Evolutionary conservation across 1,140 invertebrate genomes (phyloP).

Genomic region (Caerostris extrusa): DNA sequence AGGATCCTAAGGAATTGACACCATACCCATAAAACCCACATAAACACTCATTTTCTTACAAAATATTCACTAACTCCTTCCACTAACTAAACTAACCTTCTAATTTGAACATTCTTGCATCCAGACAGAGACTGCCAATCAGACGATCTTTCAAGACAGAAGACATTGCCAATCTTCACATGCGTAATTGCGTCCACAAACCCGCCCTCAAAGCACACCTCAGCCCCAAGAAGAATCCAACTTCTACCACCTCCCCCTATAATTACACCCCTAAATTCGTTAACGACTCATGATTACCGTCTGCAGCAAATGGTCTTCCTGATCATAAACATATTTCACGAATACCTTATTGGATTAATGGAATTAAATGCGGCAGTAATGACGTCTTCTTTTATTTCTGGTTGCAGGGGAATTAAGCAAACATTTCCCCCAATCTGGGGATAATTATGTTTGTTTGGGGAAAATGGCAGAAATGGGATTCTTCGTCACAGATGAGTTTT

Average conservation of each 20-base stretch:
- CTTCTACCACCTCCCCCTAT: background rate
- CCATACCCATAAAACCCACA: too few relatives aligned
- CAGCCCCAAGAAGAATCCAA: background rate
- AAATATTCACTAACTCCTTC: too few relatives aligned
- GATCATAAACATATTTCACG: constrained; percentile 49
- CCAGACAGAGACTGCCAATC: background rate
- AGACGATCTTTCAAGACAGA: background rate
- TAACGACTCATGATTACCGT: constrained; percentile 39
- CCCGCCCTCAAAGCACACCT: background rate
- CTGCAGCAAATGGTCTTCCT: background rate
- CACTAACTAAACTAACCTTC: too few relatives aligned
- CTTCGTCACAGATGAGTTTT: background rate
- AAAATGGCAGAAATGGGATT: background rate
- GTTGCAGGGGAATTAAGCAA: background rate
- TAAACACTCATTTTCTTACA: too few relatives aligned
- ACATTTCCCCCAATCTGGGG: constrained; percentile 4
- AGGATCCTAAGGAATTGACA: too few relatives aligned
- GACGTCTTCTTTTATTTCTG: constrained; percentile 26
- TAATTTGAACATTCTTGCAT: background rate
- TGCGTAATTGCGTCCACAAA: background rate
- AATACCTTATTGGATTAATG: constrained; percentile 42
- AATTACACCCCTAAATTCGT: constrained; percentile 18
- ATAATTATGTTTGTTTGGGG: constrained; percentile 23
- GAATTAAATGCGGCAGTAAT: background rate
- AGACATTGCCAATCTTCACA: background rate